These are phyloP conservation scores for Hecatera dysodea DNA, from an alignment of 2,888 invertebrate species.

Conservation along the genomic window DNA sequence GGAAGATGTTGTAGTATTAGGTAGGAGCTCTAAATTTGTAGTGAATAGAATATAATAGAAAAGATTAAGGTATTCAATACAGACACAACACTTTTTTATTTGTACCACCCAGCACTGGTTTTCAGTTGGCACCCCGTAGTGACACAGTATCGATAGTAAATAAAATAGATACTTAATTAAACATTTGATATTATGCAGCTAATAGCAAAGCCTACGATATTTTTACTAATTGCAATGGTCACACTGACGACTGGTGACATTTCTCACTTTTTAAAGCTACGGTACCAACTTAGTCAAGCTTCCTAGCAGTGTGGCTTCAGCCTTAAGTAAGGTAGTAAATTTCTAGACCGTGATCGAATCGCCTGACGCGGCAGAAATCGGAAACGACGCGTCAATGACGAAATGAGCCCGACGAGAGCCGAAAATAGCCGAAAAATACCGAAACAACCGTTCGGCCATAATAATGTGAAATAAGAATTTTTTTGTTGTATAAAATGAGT, in stretches of 20 bases:
- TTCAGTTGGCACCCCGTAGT: no score
- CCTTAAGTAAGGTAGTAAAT: constrained; percentile 20
- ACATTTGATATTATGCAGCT: no score
- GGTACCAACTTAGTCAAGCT: no score
- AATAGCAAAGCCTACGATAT: no score
- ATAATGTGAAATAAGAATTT: constrained; percentile 55
- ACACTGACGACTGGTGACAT: not conserved
- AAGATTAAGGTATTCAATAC: no score
- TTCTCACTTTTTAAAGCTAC: no score
- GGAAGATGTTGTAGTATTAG: not conserved
- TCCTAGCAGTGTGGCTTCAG: not conserved
- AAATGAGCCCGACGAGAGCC: constrained; percentile 48
- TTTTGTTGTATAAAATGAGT: constrained; percentile 59
- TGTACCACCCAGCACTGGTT: no score
- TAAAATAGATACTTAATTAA: no score
- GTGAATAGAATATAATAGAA: no score
- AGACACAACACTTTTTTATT: no score
- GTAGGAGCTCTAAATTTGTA: no score
- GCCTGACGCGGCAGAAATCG: constrained; percentile 58
- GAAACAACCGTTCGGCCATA: constrained; percentile 53
- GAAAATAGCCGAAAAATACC: constrained; percentile 41
- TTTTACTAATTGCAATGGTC: not conserved
- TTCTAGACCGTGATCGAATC: constrained; percentile 52
- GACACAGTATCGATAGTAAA: no score
- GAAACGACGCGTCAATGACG: constrained; percentile 56